phyloP scores from a whole-genome alignment of 2,888 invertebrate species.

The Mythimna lalbum region DNA sequence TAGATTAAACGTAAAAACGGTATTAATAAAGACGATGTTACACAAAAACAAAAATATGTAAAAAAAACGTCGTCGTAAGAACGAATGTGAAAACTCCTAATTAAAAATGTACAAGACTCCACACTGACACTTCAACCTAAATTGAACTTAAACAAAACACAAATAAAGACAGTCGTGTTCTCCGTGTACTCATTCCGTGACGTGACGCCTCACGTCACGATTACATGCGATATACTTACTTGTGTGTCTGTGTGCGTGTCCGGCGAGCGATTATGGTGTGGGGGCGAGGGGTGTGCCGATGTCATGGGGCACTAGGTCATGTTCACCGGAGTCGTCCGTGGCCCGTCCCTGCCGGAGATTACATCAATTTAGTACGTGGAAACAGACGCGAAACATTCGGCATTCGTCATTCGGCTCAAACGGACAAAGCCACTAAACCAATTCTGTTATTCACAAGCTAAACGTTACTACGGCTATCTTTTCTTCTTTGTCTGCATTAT shows the following conservation, averaged over 20 bases:
- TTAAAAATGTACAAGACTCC: slow-evolving; percentile 16
- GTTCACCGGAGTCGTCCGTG: slow-evolving; percentile 76
- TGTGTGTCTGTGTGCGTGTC: slow-evolving; percentile 79
- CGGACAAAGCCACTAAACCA: neutral
- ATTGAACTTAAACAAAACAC: slow-evolving; percentile 17
- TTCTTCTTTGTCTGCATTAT: neutral
- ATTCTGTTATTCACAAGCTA: neutral
- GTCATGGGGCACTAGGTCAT: slow-evolving; percentile 89
- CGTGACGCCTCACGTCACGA: slow-evolving; percentile 17
- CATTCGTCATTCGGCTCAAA: slow-evolving; percentile 28
- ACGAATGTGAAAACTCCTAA: neutral
- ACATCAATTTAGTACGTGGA: slow-evolving; percentile 57
- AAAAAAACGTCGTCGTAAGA: neutral
- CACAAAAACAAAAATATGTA: neutral
- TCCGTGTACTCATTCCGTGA: slow-evolving; percentile 26
- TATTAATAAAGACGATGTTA: no score
- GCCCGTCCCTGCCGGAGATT: slow-evolving; percentile 76
- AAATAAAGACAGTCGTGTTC: slow-evolving; percentile 30
- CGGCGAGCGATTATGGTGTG: slow-evolving; percentile 77
- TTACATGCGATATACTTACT: slow-evolving; percentile 72
- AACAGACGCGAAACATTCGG: slow-evolving; percentile 37
- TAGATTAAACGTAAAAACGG: no score
- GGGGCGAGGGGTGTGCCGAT: slow-evolving; percentile 81
- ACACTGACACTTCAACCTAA: slow-evolving; percentile 21
- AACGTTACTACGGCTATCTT: neutral